Evolutionary conservation across 2,797 vertebrate genomes (phyloP).

Genomic region (Brotula barbata): DNA sequence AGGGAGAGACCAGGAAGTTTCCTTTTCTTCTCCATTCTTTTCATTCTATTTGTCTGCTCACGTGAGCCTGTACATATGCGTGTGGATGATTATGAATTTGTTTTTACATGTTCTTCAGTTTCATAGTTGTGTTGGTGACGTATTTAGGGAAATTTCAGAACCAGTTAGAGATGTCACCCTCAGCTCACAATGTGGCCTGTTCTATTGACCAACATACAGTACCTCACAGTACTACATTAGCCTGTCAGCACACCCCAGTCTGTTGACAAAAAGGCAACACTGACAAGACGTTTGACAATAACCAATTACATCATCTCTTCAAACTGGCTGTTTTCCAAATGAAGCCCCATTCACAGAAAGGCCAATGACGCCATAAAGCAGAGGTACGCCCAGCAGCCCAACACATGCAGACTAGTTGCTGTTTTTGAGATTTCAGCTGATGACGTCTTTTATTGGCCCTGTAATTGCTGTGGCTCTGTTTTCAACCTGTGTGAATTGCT

Average conservation of each 20-base stretch:
- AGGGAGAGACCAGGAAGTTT: neutral
- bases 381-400: constrained; percentile 15
- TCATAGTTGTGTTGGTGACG: too few relatives aligned
- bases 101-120: neutral
- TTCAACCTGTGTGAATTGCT: constrained; percentile 28
- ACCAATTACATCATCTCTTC: constrained; percentile 48
- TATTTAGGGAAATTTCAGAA: constrained; percentile 5
- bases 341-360: constrained; percentile 21
- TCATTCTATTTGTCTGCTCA: neutral
- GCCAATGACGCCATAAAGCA: constrained; percentile 51
- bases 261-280: constrained; percentile 23
- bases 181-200: constrained; percentile 16
- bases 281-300: constrained; percentile 34
- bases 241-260: constrained; percentile 22
- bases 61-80: neutral
- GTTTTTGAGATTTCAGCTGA: neutral
- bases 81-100: neutral
- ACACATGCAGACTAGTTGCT: constrained; percentile 2
- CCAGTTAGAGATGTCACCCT: constrained; percentile 42
- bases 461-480: neutral
- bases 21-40: neutral
- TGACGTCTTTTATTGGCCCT: constrained; percentile 29
- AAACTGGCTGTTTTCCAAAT: constrained; percentile 43
- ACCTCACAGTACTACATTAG: constrained; percentile 34
- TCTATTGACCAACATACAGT: constrained; percentile 28